Evolutionary conservation across 1,140 invertebrate genomes (phyloP).

Genomic region (Ceratoteleas bidentatus): DNA sequence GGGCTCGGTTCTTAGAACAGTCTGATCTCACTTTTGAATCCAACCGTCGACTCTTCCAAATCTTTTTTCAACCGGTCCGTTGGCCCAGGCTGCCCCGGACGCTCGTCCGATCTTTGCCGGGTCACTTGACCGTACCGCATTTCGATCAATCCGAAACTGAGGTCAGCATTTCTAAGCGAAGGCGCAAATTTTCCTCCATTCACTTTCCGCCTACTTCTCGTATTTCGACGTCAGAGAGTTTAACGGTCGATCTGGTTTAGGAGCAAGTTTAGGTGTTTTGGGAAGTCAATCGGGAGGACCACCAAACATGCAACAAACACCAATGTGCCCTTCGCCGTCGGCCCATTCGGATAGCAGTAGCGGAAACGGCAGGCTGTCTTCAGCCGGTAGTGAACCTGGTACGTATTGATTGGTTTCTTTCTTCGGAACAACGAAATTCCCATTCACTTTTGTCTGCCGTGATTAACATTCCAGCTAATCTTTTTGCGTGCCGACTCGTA

Average conservation of each 20-base stretch:
- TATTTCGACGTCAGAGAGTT: not conserved
- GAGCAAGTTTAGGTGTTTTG: constrained; percentile 82
- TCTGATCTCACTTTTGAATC: constrained; percentile 33
- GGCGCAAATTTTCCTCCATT: constrained; percentile 11
- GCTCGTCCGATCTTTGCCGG: not conserved
- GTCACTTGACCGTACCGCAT: not conserved
- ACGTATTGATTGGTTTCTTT: constrained; percentile 72
- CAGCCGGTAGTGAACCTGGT: constrained; percentile 88
- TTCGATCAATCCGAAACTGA: constrained; percentile 18
- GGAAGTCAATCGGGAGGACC: constrained; percentile 82
- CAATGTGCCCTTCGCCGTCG: constrained; percentile 89
- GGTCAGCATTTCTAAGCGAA: constrained; percentile 20
- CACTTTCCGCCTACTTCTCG: constrained; percentile 5
- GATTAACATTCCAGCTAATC: constrained; percentile 47
- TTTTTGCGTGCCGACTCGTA: constrained; percentile 29
- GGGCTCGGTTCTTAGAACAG: constrained; percentile 1
- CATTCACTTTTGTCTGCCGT: constrained; percentile 51
- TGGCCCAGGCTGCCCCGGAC: not conserved
- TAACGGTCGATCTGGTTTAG: constrained; percentile 69
- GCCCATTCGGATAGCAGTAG: constrained; percentile 91
- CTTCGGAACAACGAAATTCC: constrained; percentile 45
- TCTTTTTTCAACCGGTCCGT: not conserved
- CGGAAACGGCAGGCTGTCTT: constrained; percentile 88
- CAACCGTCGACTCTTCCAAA: not conserved
- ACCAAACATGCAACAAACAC: constrained; percentile 82